These are phyloP conservation scores for Tetraodon nigroviridis DNA, from an alignment of 2,113 vertebrate genomes.

Conservation along the genomic window DNA sequence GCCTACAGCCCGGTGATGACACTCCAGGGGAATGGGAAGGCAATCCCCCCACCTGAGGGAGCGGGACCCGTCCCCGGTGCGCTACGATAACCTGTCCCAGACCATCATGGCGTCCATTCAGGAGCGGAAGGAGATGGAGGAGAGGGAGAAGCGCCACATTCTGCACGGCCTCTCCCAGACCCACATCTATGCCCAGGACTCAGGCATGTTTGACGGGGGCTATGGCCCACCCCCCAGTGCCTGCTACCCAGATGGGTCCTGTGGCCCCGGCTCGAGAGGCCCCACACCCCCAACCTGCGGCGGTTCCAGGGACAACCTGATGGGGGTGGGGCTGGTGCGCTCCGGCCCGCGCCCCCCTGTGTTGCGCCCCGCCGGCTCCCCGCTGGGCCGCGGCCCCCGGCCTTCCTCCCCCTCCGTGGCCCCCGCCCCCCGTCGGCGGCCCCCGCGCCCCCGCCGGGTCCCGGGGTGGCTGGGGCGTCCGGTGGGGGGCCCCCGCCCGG, in stretches of 20 bases:
- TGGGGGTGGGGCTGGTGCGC: slow-evolving; percentile 74
- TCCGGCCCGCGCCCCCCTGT: slow-evolving; percentile 85
- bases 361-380: slow-evolving; percentile 78
- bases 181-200: slow-evolving; percentile 85
- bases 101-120: slow-evolving; percentile 99
- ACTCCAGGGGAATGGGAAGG: slow-evolving; percentile 53
- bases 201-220: slow-evolving; percentile 86
- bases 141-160: slow-evolving; percentile 86
- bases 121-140: slow-evolving; percentile 93
- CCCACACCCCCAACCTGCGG: slow-evolving; percentile 74
- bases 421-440: too few species aligned
- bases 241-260: slow-evolving; percentile 79
- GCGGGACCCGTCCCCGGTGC: slow-evolving; percentile 91
- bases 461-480: too few species aligned
- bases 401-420: slow-evolving; percentile 89
- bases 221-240: slow-evolving; percentile 81
- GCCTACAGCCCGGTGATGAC: slow-evolving; percentile 86
- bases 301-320: slow-evolving; percentile 89
- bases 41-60: slow-evolving; percentile 72
- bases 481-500: too few species aligned
- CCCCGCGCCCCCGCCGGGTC: too few species aligned
- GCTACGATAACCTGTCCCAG: slow-evolving; percentile 97
- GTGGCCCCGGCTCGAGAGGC: slow-evolving; percentile 66
- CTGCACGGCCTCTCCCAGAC: slow-evolving; percentile 82
- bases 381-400: slow-evolving; percentile 83